Evolutionary conservation across 2,888 invertebrate genomes (phyloP).

Genomic region (Venusia cambrica): DNA sequence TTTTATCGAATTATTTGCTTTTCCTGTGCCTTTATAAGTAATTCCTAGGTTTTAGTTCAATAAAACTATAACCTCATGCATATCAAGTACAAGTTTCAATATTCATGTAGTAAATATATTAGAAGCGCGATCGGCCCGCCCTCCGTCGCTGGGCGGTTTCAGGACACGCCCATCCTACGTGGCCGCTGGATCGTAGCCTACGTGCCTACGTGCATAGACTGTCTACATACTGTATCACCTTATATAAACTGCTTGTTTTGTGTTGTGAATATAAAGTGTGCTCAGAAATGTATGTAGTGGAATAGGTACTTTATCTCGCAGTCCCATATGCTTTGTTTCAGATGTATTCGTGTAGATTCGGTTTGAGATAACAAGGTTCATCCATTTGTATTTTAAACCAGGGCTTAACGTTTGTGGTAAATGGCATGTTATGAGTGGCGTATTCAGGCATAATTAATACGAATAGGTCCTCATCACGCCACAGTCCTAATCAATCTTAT

Average conservation of each 20-base stretch:
- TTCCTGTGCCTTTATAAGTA: too few relatives aligned
- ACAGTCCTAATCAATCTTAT: too few relatives aligned
- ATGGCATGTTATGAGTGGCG: too few relatives aligned
- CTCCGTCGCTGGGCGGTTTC: constrained; percentile 63
- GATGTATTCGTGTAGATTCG: too few relatives aligned
- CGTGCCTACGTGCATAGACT: constrained; percentile 25
- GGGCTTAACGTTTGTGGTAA: too few relatives aligned
- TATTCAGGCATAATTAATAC: too few relatives aligned
- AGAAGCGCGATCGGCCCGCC: constrained; percentile 47
- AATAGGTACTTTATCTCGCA: constrained; percentile 1
- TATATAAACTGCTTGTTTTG: constrained; percentile 34
- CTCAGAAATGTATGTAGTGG: constrained; percentile 14
- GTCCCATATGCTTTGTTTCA: constrained; percentile 2
- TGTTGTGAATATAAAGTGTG: constrained; percentile 29
- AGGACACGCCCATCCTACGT: constrained; percentile 66
- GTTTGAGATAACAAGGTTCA: too few relatives aligned
- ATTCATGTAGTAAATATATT: constrained; percentile 40
- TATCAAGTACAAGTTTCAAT: constrained; percentile 31
- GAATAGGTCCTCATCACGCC: too few relatives aligned
- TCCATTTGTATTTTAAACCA: too few relatives aligned
- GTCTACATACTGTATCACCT: constrained; percentile 27
- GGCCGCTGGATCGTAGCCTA: constrained; percentile 20
- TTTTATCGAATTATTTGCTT: too few relatives aligned
- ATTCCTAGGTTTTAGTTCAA: too few relatives aligned
- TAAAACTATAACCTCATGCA: background rate